A percentile compares a stretch with the other conserved stretches of the same genome.
Evolutionary conservation across 2,797 vertebrate genomes (phyloP).

Genomic region (Argentina silus): DNA sequence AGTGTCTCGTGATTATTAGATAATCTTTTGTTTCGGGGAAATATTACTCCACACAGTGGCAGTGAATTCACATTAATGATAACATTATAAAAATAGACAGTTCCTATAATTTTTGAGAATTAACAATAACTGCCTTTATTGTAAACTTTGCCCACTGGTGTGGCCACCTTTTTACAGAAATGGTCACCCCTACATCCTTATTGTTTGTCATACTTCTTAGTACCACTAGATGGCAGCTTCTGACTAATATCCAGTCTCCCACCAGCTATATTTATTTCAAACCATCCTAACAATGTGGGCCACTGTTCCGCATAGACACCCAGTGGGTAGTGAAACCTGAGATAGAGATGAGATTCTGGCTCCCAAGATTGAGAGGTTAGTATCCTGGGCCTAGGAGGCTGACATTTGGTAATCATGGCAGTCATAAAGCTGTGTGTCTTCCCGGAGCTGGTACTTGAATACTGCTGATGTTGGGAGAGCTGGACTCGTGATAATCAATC

Average conservation of each 20-base stretch:
- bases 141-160: background rate
- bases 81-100: no score
- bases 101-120: no score
- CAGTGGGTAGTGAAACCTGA: constrained; percentile 47
- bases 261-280: background rate
- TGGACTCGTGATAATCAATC: background rate
- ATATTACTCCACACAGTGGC: no score
- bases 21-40: no score
- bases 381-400: background rate
- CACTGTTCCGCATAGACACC: constrained; percentile 19
- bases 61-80: no score
- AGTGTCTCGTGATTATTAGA: no score
- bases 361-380: no score
- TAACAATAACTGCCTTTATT: background rate
- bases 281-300: constrained; percentile 28
- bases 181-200: background rate
- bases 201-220: background rate
- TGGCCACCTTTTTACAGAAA: background rate
- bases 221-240: constrained; percentile 37
- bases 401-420: background rate
- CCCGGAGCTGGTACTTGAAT: background rate
- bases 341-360: no score
- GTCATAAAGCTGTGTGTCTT: background rate
- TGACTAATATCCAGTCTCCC: background rate
- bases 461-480: no score